These are phyloP conservation scores for Bergia sp. DNA, from an alignment of 92 coral and sea anemone genomes.

Conservation along the genomic window DNA sequence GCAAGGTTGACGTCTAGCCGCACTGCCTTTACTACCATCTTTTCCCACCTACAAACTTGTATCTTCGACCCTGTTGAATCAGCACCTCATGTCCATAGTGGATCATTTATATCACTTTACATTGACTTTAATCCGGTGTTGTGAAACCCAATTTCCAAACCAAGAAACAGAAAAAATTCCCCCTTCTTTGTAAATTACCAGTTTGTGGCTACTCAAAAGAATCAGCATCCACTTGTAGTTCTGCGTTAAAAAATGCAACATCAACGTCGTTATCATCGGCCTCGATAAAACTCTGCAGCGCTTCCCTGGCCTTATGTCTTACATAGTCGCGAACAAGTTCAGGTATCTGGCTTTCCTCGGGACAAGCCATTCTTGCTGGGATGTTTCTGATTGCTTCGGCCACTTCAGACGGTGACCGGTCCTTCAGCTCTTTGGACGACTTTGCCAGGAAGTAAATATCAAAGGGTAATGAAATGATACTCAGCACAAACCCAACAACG, in stretches of 20 bases:
- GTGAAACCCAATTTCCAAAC: background rate
- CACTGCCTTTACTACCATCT: too few species aligned
- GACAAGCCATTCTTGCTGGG: conserved; percentile 30
- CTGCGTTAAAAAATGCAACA: conserved; percentile 18
- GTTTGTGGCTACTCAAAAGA: background rate
- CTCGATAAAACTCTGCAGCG: conserved; percentile 19
- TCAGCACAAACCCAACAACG: conserved; percentile 32
- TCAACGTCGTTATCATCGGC: conserved; percentile 3
- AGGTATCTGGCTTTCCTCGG: conserved; percentile 15
- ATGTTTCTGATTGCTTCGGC: conserved; percentile 24
- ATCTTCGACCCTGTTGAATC: too few species aligned
- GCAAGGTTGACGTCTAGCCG: too few species aligned
- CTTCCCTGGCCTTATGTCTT: conserved; percentile 8
- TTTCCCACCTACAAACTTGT: too few species aligned
- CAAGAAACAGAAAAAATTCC: too few species aligned
- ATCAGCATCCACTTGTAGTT: conserved; percentile 9
- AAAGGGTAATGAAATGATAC: conserved; percentile 21
- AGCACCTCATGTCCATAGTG: too few species aligned
- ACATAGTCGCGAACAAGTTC: conserved; percentile 18
- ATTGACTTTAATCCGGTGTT: too few species aligned
- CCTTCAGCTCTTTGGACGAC: conserved; percentile 32
- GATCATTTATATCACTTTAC: too few species aligned
- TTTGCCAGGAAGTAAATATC: conserved; percentile 36
- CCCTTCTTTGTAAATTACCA: background rate
- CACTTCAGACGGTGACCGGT: conserved; percentile 26